Evolutionary conservation across 2,113 vertebrate genomes (phyloP), one percentile per base, ranked within the genome.

Genomic region (Channa maculata): DNA sequence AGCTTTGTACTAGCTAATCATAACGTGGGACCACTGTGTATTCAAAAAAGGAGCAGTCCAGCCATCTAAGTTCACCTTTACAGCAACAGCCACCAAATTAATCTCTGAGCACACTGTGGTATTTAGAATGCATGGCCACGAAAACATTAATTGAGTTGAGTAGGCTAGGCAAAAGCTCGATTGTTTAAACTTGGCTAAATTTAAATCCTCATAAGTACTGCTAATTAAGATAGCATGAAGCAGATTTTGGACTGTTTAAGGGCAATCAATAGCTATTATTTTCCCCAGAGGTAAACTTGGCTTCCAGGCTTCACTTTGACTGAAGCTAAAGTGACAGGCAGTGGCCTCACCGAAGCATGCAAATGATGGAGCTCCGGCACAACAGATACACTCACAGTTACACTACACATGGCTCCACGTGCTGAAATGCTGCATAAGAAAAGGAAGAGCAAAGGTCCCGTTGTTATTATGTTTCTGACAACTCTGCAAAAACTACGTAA

Each of bases 201-300:
- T 91, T 88, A 93, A 92, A 91, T 89, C 91, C 91, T 92, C 85
- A 89, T 91, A 89, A 91, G 84, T 71, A 90, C 84, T 78, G 83
- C 89, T 93, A 94, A 95, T 94, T 85, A 93, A 88, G 90, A 89
- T 75, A 77, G 87, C 69, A 91, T 60, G 70, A 86, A 85, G 86
- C 88, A 93, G 89, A 85, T 89, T 88, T 87, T 86, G 80, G 79
- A 85, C 89, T 88, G 87, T 94, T 89, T 93, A 91, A 77, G 92
- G 83, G 77, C 71, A 90, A 93, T 91, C 93, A 87, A 88, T 85
- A 92, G 89, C 81, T 77, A 79, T 92, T 78, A 89, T 85, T 90
- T 83, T 86, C 91, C 89, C 77, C 12, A 43, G 87, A 90, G 88
- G 87, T 84, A 90, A 91, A 90, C 80, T 83, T 86, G 89, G 87